Base-by-base conservation (phyloP, 2,113 vertebrate genomes). In the Apaloderma vittatum region DNA sequence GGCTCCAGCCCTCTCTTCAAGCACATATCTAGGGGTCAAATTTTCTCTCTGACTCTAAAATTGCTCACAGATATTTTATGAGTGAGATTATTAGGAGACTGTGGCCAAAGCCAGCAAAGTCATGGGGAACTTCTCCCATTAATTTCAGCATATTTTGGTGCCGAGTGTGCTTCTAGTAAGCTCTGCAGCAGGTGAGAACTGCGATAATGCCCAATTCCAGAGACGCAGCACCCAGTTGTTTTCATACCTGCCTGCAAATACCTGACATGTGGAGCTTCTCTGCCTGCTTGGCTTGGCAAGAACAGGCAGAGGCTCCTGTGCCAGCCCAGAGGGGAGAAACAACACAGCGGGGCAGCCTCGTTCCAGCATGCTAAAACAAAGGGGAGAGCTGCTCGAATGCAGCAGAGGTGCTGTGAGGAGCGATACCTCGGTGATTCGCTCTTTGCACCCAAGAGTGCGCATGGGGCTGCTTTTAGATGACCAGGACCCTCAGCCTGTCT, bases 11-110 rank as follows among this genome's bases (percentile, higher is more conserved):
- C 94, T 85, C 93, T 95, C 2, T 7, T 91, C 66, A 46, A 91
- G 89, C 97, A 89, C 71, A 36, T 58, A 79, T 80, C 77, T 45
- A 72, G 93, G 62, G 77, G 93, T 87, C 23, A 13, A 87, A 83
- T 89, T 96, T 95, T 96, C 94, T 54, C 77, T 85, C 81, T 19
- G 79, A 87, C 88, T 91, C 59, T 63, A n/a, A 78, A 95, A 71
- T 59, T 89, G 93, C 94, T 95, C n/a, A 11, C 79, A 76, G 93
- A 30, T 83, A 37, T 93, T 97, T 95, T 79, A 62, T 57, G 80
- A 57, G 92, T 92, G 92, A 77, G 36, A 16, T 7, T 57, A 49
- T 40, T 40, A 40, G 40, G 40, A 40, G 40, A 40, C 40, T 40
- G 40, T 12, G 12, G 40, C 40, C 40, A 40, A 40, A 40, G 40